These are phyloP conservation scores for Ramphastos sulfuratus DNA, from an alignment of 2,113 vertebrate genomes.

Conservation along the genomic window DNA sequence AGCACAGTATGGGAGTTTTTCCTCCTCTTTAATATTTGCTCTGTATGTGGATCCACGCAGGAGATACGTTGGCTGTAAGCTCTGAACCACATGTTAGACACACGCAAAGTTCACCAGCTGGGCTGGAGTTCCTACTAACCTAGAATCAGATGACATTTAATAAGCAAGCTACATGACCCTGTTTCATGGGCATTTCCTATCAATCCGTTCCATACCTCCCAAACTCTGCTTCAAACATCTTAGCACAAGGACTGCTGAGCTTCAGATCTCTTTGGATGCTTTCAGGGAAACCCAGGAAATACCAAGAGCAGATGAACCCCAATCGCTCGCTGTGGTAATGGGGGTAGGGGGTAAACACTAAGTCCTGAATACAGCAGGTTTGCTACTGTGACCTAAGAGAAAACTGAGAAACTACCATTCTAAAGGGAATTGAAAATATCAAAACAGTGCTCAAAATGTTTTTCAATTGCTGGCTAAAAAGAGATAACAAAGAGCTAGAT, in stretches of 20 bases:
- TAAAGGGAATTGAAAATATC: neutral
- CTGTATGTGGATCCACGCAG: neutral
- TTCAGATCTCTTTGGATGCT: neutral
- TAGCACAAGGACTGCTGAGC: neutral
- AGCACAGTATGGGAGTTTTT: neutral
- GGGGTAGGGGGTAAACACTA: too few species aligned
- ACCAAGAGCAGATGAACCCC: neutral
- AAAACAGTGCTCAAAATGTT: rapidly evolving
- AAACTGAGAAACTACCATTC: neutral
- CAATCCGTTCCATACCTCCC: neutral
- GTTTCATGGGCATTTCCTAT: neutral
- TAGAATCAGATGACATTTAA: neutral
- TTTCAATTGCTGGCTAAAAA: neutral
- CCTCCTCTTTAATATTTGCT: neutral
- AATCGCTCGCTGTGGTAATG: neutral
- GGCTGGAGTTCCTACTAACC: neutral
- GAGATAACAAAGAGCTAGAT: neutral
- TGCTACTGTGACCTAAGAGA: neutral
- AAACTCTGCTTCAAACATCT: neutral
- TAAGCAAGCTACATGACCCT: neutral
- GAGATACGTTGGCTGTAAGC: neutral
- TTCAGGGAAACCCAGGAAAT: neutral
- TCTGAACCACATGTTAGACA: neutral
- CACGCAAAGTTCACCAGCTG: neutral
- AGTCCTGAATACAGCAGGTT: neutral